Conservation (phyloP, 2,797 vertebrate genomes). For the Muraenolepis orangiensis region DNA sequence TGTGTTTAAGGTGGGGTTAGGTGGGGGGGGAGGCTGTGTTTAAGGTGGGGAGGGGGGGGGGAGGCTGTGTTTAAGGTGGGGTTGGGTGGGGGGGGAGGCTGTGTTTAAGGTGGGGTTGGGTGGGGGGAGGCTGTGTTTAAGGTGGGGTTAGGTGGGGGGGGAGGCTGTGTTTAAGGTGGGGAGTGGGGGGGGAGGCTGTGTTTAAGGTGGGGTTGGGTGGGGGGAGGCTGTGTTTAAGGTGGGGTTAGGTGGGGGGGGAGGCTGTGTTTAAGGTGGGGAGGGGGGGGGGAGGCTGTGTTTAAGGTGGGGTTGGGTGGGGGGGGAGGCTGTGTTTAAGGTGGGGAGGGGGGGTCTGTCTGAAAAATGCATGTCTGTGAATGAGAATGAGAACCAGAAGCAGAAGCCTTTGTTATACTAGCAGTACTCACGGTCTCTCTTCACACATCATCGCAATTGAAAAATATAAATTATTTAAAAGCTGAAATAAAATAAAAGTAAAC, state of each 20-base stretch:
- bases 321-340: no score
- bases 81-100: constrained; percentile 23
- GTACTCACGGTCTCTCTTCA: no score
- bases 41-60: no score
- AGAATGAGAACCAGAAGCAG: no score
- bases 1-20: constrained; percentile 17
- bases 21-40: no score
- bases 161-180: no score
- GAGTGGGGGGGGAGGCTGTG: constrained; percentile 45
- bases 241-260: constrained; percentile 20
- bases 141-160: constrained; percentile 19
- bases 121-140: constrained; percentile 40
- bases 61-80: constrained; percentile 31
- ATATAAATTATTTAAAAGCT: no score
- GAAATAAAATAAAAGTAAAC: no score
- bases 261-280: no score
- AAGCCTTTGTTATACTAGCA: no score
- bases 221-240: constrained; percentile 37
- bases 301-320: constrained; percentile 18
- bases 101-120: no score
- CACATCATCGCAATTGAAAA: no score
- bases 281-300: constrained; percentile 43
- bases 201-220: constrained; percentile 19
- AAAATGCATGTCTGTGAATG: constrained; percentile 10
- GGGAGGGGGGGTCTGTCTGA: background rate